Conservation (phyloP, 2,797 vertebrate species). For the Chanos chanos region DNA sequence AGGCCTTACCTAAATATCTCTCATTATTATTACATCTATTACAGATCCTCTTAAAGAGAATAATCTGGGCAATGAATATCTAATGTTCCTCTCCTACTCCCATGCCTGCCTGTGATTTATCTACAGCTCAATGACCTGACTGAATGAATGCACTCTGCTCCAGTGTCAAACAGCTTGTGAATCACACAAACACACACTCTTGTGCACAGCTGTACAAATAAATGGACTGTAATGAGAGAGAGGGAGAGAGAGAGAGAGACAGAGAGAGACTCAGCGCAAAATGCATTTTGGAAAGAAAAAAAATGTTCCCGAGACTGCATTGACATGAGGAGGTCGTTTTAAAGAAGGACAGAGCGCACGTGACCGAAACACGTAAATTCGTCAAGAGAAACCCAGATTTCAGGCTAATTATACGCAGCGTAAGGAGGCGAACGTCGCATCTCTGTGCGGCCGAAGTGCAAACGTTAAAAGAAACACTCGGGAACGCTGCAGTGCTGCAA, state of each 20-base stretch:
- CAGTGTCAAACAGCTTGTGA: neutral
- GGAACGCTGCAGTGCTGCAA: constrained; percentile 71
- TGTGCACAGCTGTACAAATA: neutral
- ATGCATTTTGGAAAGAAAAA: no score
- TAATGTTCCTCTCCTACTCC: neutral
- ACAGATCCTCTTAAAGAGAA: neutral
- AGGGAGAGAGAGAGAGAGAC: neutral
- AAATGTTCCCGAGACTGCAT: no score
- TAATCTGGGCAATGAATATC: neutral
- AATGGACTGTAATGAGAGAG: neutral
- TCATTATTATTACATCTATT: neutral
- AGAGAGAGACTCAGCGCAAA: neutral
- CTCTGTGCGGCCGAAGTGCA: neutral
- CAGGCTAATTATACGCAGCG: neutral
- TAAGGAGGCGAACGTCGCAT: neutral
- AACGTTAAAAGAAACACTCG: constrained; percentile 9
- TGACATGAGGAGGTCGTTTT: no score
- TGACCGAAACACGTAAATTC: no score
- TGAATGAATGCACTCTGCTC: no score
- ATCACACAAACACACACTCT: neutral
- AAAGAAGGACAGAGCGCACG: no score
- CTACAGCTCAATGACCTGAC: neutral
- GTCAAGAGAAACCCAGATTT: no score
- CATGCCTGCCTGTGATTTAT: neutral
- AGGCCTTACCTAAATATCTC: neutral